phyloP scores from a whole-genome alignment of 2,888 invertebrate genomes.

The Orchestes rusci region DNA sequence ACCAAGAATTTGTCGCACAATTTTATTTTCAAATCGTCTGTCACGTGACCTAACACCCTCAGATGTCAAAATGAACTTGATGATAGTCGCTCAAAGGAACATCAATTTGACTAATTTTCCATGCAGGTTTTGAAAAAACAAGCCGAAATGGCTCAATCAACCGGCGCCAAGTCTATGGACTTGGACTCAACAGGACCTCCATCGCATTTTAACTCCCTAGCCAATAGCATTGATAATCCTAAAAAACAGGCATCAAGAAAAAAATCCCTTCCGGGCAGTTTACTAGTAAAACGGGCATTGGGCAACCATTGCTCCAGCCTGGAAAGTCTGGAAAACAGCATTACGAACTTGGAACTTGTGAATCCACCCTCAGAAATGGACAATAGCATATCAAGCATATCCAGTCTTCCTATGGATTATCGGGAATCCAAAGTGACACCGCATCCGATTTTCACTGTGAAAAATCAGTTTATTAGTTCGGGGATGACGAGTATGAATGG shows the following conservation, averaged over 20 bases:
- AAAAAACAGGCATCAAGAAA: slow-evolving; percentile 42
- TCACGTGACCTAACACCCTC: too few species aligned
- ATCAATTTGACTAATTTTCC: too few species aligned
- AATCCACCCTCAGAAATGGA: slow-evolving; percentile 81
- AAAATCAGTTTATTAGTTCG: slow-evolving; percentile 43
- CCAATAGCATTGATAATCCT: slow-evolving; percentile 38
- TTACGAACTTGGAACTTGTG: slow-evolving; percentile 68
- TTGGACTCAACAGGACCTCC: slow-evolving; percentile 71
- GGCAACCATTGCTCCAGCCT: slow-evolving; percentile 49
- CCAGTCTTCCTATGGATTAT: slow-evolving; percentile 61
- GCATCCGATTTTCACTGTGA: slow-evolving; percentile 34
- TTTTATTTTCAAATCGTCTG: too few species aligned
- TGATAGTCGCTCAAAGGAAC: too few species aligned
- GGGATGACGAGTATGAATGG: slow-evolving; percentile 39
- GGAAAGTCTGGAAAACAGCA: slow-evolving; percentile 57
- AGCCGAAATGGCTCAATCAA: slow-evolving; percentile 52
- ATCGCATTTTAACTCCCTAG: slow-evolving; percentile 63
- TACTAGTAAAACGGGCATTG: slow-evolving; percentile 66
- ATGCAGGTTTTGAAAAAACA: slow-evolving; percentile 42
- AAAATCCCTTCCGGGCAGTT: slow-evolving; percentile 62
- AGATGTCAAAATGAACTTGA: too few species aligned
- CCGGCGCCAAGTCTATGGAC: slow-evolving; percentile 57
- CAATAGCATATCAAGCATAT: slow-evolving; percentile 76
- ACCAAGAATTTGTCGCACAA: too few species aligned
- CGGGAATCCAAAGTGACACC: slow-evolving; percentile 21